Conservation (phyloP, 2,113 vertebrate species). For the Neotoma lepida region DNA sequence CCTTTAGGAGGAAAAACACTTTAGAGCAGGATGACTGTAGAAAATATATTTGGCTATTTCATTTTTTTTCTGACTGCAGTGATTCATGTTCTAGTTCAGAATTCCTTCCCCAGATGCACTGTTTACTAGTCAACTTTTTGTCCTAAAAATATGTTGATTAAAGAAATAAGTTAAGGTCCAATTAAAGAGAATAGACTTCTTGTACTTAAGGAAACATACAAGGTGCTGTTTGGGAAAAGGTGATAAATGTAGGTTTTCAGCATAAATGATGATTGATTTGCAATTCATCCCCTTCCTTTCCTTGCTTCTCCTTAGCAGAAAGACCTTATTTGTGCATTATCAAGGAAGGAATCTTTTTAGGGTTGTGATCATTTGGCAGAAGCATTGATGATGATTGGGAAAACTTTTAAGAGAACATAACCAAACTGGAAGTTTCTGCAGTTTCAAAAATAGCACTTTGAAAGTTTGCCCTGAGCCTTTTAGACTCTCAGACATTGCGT, state of each 20-base stretch:
- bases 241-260: constrained; percentile 64
- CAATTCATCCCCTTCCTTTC: constrained; percentile 60
- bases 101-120: constrained; percentile 3
- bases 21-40: not conserved
- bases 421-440: constrained; percentile 50
- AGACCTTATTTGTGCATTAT: constrained; percentile 59
- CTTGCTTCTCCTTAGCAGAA: constrained; percentile 50
- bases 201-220: constrained; percentile 36
- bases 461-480: not conserved
- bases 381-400: constrained; percentile 64
- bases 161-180: constrained; percentile 65
- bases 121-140: constrained; percentile 60
- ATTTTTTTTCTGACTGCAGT: not conserved
- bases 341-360: constrained; percentile 64
- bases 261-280: constrained; percentile 75
- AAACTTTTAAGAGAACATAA: constrained; percentile 43
- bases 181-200: constrained; percentile 68
- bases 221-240: constrained; percentile 56
- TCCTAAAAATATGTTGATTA: constrained; percentile 65
- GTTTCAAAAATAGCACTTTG: constrained; percentile 35
- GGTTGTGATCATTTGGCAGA: constrained; percentile 65
- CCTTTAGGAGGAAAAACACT: not conserved
- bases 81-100: not conserved
- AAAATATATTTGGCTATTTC: constrained; percentile 13
- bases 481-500: not conserved